Conservation (phyloP, 2,888 invertebrate species). For the Chouioia cunea region DNA sequence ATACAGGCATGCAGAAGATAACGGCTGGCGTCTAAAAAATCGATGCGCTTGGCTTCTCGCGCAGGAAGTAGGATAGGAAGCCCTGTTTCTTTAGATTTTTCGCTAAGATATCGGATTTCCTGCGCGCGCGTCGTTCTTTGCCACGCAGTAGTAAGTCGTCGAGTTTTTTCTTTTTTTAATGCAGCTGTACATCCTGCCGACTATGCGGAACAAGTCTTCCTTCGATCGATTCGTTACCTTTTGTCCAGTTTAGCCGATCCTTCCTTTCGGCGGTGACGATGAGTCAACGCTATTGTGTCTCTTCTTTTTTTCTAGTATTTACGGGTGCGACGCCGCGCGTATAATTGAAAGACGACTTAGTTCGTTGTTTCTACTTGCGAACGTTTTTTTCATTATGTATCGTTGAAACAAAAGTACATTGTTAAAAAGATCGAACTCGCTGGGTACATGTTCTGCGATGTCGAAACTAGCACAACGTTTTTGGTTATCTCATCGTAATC, state of each 20-base stretch:
- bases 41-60: conserved; percentile 41
- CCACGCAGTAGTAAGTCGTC: not conserved
- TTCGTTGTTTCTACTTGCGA: too few relatives aligned
- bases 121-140: not conserved
- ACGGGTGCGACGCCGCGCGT: too few relatives aligned
- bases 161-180: too few relatives aligned
- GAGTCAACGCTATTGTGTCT: too few relatives aligned
- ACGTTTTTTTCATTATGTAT: too few relatives aligned
- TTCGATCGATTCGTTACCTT: conserved; percentile 8
- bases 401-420: too few relatives aligned
- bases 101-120: conserved; percentile 44
- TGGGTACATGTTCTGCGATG: not conserved
- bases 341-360: too few relatives aligned
- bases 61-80: conserved; percentile 53
- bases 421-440: not conserved
- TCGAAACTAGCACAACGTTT: conserved; percentile 1
- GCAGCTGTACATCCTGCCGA: conserved; percentile 34
- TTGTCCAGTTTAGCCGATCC: not conserved
- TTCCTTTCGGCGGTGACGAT: too few relatives aligned
- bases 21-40: not conserved
- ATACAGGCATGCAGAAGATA: too few relatives aligned
- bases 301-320: too few relatives aligned
- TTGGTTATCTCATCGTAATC: conserved; percentile 11
- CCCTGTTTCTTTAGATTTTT: conserved; percentile 43
- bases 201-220: conserved; percentile 27